Conservation (phyloP, 2,113 vertebrate species). For the Lynx canadensis region DNA sequence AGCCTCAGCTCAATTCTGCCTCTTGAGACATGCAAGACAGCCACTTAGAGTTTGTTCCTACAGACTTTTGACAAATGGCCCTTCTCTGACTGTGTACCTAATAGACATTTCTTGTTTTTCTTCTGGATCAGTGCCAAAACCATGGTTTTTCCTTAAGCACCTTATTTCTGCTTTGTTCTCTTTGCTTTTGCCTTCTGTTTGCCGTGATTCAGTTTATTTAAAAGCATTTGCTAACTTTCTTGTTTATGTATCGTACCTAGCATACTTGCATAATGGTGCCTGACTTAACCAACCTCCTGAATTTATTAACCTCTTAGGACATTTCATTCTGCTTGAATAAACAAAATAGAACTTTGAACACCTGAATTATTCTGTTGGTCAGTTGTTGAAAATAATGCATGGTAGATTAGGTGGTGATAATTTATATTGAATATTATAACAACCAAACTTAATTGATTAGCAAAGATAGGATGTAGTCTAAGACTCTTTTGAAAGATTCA, state of each 20-base stretch:
- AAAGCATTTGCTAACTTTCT: constrained; percentile 43
- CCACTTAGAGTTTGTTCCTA: constrained; percentile 57
- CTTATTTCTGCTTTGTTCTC: constrained; percentile 19
- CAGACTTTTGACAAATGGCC: constrained; percentile 53
- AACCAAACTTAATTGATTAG: constrained; percentile 39
- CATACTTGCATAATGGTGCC: not conserved
- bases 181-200: constrained; percentile 49
- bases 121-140: constrained; percentile 32
- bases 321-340: not conserved
- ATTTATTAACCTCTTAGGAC: not conserved
- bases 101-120: constrained; percentile 63
- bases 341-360: constrained; percentile 23
- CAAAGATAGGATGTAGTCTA: constrained; percentile 9
- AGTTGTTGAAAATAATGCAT: constrained; percentile 4
- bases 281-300: not conserved
- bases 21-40: constrained; percentile 63
- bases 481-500: not conserved
- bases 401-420: constrained; percentile 31
- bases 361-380: not conserved
- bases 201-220: not conserved
- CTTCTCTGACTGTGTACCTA: constrained; percentile 27
- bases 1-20: constrained; percentile 20
- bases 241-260: not conserved
- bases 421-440: not conserved
- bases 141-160: constrained; percentile 54